Evolutionary conservation across 2,797 vertebrate species (phyloP).

Genomic region (Galaxias olidus): DNA sequence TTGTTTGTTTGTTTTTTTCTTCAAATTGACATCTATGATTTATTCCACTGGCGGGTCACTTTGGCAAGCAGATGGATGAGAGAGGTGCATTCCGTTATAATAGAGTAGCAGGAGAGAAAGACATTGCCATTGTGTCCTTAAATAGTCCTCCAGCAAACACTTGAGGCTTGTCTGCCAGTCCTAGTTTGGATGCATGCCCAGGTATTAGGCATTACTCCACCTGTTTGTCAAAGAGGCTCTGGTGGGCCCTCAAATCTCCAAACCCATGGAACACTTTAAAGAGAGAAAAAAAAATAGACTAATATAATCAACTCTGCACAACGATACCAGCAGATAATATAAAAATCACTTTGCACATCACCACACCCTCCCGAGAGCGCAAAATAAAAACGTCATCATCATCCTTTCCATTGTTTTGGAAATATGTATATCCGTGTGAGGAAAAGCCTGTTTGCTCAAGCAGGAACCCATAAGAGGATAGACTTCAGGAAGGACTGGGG

Average conservation of each 20-base stretch:
- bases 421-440: constrained; percentile 14
- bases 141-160: constrained; percentile 35
- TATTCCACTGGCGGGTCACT: no score
- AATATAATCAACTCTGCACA: no score
- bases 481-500: constrained; percentile 39
- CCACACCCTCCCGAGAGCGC: background rate
- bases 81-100: no score
- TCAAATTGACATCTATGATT: no score
- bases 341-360: constrained; percentile 23
- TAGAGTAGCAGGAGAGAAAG: no score
- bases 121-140: no score
- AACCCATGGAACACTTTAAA: constrained; percentile 58
- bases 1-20: no score
- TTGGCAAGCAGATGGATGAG: no score
- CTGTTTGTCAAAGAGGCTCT: constrained; percentile 58
- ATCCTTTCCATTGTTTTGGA: constrained; percentile 14
- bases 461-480: constrained; percentile 20
- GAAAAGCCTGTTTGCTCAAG: constrained; percentile 26
- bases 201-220: constrained; percentile 57
- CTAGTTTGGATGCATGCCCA: constrained; percentile 60
- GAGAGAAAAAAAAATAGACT: constrained; percentile 16
- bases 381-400: background rate
- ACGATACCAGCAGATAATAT: constrained; percentile 48
- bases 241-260: constrained; percentile 54
- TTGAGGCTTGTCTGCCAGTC: constrained; percentile 55